Conservation (phyloP, 2,113 vertebrate species). For the Periophthalmodon schlosseri region DNA sequence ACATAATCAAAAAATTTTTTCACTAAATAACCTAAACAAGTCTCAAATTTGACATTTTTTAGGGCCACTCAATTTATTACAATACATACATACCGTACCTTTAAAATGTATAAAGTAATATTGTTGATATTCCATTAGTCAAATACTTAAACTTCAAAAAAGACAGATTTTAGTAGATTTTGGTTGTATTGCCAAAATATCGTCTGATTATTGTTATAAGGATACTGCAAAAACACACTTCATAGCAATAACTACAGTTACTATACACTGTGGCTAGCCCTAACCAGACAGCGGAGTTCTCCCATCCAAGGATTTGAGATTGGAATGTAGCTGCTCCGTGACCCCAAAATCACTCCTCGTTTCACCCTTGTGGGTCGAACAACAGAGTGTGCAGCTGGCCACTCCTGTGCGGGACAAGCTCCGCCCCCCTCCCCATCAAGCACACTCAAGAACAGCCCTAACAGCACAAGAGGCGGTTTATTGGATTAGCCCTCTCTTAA, state of each 20-base stretch:
- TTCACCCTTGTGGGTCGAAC: conserved; percentile 43
- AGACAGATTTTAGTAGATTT: neutral
- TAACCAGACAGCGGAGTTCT: conserved; percentile 38
- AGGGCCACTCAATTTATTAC: neutral
- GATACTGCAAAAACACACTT: neutral
- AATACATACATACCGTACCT: no score
- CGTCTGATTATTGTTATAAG: neutral
- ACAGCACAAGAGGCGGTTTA: conserved; percentile 49
- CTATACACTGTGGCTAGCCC: neutral
- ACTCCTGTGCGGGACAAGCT: conserved; percentile 45
- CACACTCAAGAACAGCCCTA: conserved; percentile 42
- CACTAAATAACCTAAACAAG: no score
- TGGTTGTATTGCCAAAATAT: neutral
- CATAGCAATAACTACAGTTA: neutral
- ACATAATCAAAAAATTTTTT: no score
- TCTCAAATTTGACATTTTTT: neutral
- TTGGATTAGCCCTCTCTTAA: conserved; percentile 72
- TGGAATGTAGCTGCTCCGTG: conserved; percentile 68
- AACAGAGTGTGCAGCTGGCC: conserved; percentile 61
- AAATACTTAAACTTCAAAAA: no score
- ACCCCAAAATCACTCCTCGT: conserved; percentile 60
- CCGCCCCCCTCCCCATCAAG: conserved; percentile 22
- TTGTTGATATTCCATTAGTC: no score
- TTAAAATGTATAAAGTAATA: no score
- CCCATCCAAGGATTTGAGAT: conserved; percentile 41